Conservation (phyloP, 2,113 vertebrate genomes). For the Odocoileus hemionus region DNA sequence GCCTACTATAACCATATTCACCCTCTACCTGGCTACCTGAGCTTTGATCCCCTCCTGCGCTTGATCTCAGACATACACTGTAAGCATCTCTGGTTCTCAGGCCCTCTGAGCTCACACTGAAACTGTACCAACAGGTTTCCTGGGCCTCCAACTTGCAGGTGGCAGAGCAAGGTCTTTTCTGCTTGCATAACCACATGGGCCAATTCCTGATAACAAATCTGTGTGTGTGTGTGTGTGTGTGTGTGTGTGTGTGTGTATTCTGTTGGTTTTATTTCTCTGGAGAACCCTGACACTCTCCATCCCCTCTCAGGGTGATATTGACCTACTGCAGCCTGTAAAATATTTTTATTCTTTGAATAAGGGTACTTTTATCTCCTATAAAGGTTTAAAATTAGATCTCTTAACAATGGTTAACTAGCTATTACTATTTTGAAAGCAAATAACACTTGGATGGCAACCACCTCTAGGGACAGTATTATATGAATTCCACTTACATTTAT, state of each 20-base stretch:
- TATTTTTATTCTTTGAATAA: not conserved
- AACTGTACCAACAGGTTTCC: not conserved
- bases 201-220: not conserved
- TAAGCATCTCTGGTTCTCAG: not conserved
- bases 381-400: not conserved
- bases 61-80: not conserved
- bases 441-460: not conserved
- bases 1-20: not conserved
- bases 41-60: no score
- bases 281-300: not conserved
- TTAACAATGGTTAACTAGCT: not conserved
- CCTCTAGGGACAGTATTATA: not conserved
- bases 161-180: not conserved
- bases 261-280: not conserved
- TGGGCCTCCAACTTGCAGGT: not conserved
- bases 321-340: not conserved
- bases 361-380: not conserved
- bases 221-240: not conserved
- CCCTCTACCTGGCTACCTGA: not conserved
- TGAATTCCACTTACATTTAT: not conserved
- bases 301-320: not conserved
- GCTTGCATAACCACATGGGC: not conserved
- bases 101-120: not conserved
- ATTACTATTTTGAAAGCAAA: not conserved
- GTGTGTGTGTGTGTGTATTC: not conserved